A percentile compares a stretch with the other conserved stretches of the same genome.
phyloP scores from a whole-genome alignment of 2,797 vertebrate species.

The Pangasius djambal region DNA sequence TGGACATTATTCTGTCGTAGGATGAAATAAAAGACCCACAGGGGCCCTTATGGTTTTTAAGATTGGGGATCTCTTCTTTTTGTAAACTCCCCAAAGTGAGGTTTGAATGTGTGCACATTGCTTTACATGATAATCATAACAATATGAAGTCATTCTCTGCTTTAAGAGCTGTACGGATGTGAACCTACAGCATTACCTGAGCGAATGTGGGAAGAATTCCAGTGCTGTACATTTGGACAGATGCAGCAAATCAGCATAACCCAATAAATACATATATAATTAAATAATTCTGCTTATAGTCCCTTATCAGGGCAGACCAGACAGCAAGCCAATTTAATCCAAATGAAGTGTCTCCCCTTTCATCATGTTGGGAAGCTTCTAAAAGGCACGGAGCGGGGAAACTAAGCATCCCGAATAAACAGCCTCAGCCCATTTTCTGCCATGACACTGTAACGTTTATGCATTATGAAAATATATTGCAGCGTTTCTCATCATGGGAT shows the following conservation, averaged over 20 bases:
- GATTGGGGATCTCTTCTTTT: neutral
- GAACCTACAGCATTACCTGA: slow-evolving; percentile 38
- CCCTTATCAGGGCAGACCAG: slow-evolving; percentile 71
- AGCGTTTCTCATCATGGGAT: slow-evolving; percentile 56
- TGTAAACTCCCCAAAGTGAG: neutral
- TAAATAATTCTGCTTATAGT: slow-evolving; percentile 66
- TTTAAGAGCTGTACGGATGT: slow-evolving; percentile 12
- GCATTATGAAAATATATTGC: slow-evolving; percentile 59
- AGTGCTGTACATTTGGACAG: slow-evolving; percentile 41
- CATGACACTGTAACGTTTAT: slow-evolving; percentile 51
- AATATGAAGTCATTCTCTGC: slow-evolving; percentile 12
- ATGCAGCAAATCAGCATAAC: slow-evolving; percentile 63
- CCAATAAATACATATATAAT: slow-evolving; percentile 64
- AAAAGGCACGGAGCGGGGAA: slow-evolving; percentile 59
- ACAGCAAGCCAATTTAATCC: slow-evolving; percentile 73
- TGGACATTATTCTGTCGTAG: neutral
- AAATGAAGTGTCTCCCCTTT: slow-evolving; percentile 68
- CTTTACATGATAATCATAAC: slow-evolving; percentile 6
- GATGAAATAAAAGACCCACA: neutral
- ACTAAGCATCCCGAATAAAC: slow-evolving; percentile 59
- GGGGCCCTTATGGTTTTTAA: neutral
- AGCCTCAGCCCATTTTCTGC: slow-evolving; percentile 36
- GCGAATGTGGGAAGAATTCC: slow-evolving; percentile 23
- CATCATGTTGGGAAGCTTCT: slow-evolving; percentile 63
- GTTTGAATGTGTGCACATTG: neutral